These are phyloP conservation scores for Dinoponera quadriceps DNA, from an alignment of 1,140 invertebrate genomes.

Conservation along the genomic window DNA sequence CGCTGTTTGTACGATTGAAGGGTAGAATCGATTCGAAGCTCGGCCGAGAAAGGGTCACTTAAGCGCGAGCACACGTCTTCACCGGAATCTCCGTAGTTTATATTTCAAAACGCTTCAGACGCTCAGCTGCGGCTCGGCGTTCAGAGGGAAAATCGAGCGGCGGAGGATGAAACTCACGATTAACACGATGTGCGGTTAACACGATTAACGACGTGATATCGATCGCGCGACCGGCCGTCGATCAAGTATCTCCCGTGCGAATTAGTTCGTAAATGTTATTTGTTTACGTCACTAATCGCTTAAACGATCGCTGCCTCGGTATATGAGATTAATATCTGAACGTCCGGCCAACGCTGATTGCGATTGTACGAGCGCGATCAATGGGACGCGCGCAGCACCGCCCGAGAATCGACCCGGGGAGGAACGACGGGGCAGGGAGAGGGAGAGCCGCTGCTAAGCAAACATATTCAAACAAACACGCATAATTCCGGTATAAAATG, in stretches of 20 bases:
- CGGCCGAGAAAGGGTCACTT: background rate
- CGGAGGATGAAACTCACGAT: background rate
- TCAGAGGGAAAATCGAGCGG: background rate
- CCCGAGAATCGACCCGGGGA: background rate
- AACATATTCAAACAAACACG: constrained; percentile 27
- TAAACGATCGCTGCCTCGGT: constrained; percentile 62
- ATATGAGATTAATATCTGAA: constrained; percentile 63
- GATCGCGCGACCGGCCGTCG: constrained; percentile 10
- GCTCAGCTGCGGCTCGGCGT: background rate
- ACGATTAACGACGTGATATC: constrained; percentile 40
- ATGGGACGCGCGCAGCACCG: constrained; percentile 19
- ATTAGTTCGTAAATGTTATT: constrained; percentile 54
- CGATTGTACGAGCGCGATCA: constrained; percentile 51
- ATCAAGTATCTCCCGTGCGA: constrained; percentile 51
- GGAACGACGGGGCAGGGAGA: background rate
- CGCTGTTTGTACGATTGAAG: background rate
- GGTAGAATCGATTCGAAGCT: background rate
- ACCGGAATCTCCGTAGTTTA: background rate
- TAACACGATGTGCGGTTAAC: no score
- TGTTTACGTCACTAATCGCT: constrained; percentile 65
- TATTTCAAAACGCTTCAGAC: no score
- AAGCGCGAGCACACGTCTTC: background rate
- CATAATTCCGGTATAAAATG: constrained; percentile 33
- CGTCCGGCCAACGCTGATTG: constrained; percentile 54
- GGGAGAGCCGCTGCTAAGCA: background rate